phyloP scores from a whole-genome alignment of 2,113 vertebrate genomes.

The Lethenteron camtschaticum region DNA sequence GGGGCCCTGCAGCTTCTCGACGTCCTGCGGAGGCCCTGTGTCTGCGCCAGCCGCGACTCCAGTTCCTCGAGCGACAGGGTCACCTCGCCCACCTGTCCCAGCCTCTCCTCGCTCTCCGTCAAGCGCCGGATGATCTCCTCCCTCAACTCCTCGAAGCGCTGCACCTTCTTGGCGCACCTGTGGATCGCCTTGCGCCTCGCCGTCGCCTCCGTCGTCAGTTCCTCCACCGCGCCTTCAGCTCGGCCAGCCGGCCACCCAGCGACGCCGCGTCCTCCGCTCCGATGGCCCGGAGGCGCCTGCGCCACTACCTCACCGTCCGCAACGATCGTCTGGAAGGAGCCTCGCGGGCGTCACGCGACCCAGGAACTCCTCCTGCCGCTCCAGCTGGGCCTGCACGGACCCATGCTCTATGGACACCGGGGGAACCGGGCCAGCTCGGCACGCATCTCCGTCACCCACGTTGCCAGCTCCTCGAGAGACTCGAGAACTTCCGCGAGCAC shows the following conservation, averaged over 20 bases:
- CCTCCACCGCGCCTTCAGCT: constrained; percentile 57
- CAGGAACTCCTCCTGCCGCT: constrained; percentile 62
- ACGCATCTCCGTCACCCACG: constrained; percentile 52
- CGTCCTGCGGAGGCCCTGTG: constrained; percentile 44
- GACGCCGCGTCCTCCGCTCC: constrained; percentile 35
- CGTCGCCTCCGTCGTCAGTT: constrained; percentile 33
- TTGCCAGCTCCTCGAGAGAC: constrained; percentile 74
- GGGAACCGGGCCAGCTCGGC: constrained; percentile 25
- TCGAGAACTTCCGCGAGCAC: constrained; percentile 95
- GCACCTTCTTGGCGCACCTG: constrained; percentile 50
- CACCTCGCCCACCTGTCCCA: constrained; percentile 31
- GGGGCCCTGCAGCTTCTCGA: constrained; percentile 53
- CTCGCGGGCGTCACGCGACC: constrained; percentile 55
- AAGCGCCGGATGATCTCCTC: constrained; percentile 55
- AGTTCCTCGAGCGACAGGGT: constrained; percentile 44
- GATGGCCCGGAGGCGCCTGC: constrained; percentile 19
- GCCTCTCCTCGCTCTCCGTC: constrained; percentile 37
- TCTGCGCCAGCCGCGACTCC: constrained; percentile 45
- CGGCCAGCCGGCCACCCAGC: constrained; percentile 41
- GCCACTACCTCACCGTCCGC: constrained; percentile 51
- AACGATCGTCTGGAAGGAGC: constrained; percentile 74
- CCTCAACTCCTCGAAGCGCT: constrained; percentile 46
- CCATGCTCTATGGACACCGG: constrained; percentile 52
- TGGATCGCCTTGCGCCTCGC: constrained; percentile 40
- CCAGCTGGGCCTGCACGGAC: constrained; percentile 38